phyloP scores from a whole-genome alignment of 2,113 vertebrate genomes.

The Diglossa brunneiventris region DNA sequence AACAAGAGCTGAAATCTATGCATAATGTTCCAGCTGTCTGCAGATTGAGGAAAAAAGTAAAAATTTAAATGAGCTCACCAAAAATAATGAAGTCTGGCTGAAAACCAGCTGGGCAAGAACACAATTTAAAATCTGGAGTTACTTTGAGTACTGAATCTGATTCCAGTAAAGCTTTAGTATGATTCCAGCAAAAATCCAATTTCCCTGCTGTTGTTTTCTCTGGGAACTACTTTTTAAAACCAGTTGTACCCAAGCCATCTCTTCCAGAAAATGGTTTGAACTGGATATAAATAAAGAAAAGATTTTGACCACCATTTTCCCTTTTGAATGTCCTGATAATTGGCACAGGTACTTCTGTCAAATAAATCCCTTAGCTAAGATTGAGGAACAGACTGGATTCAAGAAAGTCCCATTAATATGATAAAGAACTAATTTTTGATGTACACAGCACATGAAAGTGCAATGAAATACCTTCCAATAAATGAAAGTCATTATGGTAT shows the following conservation, averaged over 20 bases:
- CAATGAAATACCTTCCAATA: not conserved
- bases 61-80: conserved; percentile 61
- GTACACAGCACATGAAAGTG: not conserved
- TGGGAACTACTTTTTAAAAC: conserved; percentile 13
- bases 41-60: conserved; percentile 32
- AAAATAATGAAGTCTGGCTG: conserved; percentile 58
- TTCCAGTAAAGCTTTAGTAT: conserved; percentile 39
- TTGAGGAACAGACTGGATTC: not conserved
- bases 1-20: conserved; percentile 35
- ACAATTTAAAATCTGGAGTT: conserved; percentile 56
- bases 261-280: conserved; percentile 23
- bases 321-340: not conserved
- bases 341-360: not conserved
- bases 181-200: conserved; percentile 51
- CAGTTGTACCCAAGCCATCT: not conserved
- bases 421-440: not conserved
- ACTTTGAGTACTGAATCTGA: conserved; percentile 31
- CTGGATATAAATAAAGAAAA: not conserved
- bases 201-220: conserved; percentile 27
- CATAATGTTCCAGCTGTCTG: conserved; percentile 37
- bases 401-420: not conserved
- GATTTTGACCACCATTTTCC: not conserved
- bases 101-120: conserved; percentile 30
- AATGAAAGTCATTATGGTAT: not conserved
- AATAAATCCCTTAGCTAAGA: not conserved